These are phyloP conservation scores for Diachasma alloeum DNA, from an alignment of 1,140 invertebrate species.

Conservation along the genomic window DNA sequence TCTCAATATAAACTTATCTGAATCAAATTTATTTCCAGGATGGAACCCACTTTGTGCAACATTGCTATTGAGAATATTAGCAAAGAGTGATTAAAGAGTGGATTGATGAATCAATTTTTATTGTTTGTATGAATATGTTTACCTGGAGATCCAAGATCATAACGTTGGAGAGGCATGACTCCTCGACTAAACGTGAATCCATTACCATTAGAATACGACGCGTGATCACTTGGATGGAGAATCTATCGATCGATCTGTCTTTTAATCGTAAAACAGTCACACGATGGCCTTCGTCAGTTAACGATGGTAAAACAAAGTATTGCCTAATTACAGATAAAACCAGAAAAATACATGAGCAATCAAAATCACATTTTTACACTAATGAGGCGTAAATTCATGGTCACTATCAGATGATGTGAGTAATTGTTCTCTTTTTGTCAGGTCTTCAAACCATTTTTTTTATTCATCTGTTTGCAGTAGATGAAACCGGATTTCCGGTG, in stretches of 20 bases:
- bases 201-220: conserved; percentile 60
- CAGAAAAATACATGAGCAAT: neutral
- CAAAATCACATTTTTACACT: neutral
- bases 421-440: neutral
- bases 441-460: neutral
- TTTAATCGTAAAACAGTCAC: conserved; percentile 55
- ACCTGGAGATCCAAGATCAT: conserved; percentile 61
- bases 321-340: conserved; percentile 39
- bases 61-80: neutral
- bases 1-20: neutral
- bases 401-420: neutral
- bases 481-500: neutral
- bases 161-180: conserved; percentile 57
- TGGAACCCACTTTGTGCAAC: neutral
- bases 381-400: conserved; percentile 7
- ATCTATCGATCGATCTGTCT: conserved; percentile 50
- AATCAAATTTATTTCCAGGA: neutral
- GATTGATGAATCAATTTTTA: too few species aligned
- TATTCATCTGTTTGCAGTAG: neutral
- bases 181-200: conserved; percentile 55
- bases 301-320: conserved; percentile 55
- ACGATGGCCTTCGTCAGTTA: conserved; percentile 60
- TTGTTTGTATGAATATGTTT: conserved; percentile 12
- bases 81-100: too few species aligned
- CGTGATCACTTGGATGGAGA: conserved; percentile 50